Evolutionary conservation across 2,113 vertebrate species (phyloP).

Genomic region (Sinocyclocheilus rhinocerous): DNA sequence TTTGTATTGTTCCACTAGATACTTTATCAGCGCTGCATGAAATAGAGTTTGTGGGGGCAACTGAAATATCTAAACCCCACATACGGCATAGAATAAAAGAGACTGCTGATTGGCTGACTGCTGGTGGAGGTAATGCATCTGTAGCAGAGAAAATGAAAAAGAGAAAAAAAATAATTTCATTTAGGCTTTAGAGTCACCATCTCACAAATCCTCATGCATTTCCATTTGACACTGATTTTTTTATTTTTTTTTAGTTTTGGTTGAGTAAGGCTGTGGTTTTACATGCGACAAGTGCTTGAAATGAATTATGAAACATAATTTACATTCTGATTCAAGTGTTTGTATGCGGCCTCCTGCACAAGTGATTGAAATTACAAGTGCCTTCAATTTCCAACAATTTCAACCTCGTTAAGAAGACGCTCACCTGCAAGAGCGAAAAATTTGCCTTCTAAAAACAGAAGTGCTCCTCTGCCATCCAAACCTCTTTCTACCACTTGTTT

Average conservation of each 20-base stretch:
- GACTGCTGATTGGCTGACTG: background rate
- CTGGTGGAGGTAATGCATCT: background rate
- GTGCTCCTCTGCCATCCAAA: constrained; percentile 9
- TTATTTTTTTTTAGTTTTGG: background rate
- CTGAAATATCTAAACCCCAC: background rate
- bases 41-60: background rate
- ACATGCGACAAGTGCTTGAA: constrained; percentile 24
- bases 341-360: background rate
- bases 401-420: constrained; percentile 24
- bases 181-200: background rate
- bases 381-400: constrained; percentile 38
- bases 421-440: constrained; percentile 28
- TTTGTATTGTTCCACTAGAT: constrained; percentile 12
- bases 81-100: background rate
- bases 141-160: background rate
- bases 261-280: constrained; percentile 4
- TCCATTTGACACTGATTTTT: background rate
- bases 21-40: background rate
- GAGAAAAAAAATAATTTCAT: background rate
- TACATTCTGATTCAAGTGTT: constrained; percentile 37
- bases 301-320: constrained; percentile 28
- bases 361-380: constrained; percentile 39
- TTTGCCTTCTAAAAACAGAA: constrained; percentile 23
- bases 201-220: constrained; percentile 7
- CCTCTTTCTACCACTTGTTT: background rate